Evolutionary conservation across 1,140 invertebrate species (phyloP), one percentile per base, ranked within the genome.

Genomic region (Arctopsyche grandis): DNA sequence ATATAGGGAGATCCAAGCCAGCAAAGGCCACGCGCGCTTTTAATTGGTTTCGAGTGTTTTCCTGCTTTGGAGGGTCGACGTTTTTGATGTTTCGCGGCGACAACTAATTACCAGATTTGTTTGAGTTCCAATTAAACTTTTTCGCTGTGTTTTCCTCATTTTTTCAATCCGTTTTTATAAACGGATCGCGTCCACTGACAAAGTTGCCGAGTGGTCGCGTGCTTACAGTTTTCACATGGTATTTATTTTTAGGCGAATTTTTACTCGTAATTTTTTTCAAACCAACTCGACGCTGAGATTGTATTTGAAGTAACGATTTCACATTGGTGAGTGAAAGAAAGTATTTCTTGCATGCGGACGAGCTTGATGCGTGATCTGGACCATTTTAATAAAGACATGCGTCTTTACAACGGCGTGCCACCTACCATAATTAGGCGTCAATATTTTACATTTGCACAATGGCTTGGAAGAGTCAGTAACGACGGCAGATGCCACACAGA

Each of bases 391-490:
- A n/a, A n/a, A n/a, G n/a, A n/a, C n/a, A n/a, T n/a, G n/a, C n/a
- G n/a, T n/a, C n/a, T n/a, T n/a, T n/a, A n/a, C n/a, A n/a, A n/a
- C n/a, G n/a, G n/a, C n/a, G n/a, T n/a, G 29, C 29, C 29, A 38
- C 7, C 7, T 38, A 38, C 29, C 77, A 44, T 81, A 81, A 81
- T 81, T 81, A 81, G 77, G 78, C 71, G 75, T 76, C 80, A 81
- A 81, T 81, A 81, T 81, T 81, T 81, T 79, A 81, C 69, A 60
- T 74, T 74, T 46, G n/a, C 71, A 38, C 80, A 81, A 71, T 69
- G 63, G 77, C 77, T 24, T 22, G 24, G 1, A 52, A 56, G 71
- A 56, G 44, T 48, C 70, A 73, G 48, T n/a, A 22, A 66, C 9
- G 52, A 16, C 66, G 75, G 75, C 80, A 79, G 80, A 81, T 81